A percentile compares a stretch with the other conserved stretches of the same genome.
These are phyloP conservation scores for Leucophora obtusa DNA, from an alignment of 2,888 invertebrate genomes.

Conservation along the genomic window DNA sequence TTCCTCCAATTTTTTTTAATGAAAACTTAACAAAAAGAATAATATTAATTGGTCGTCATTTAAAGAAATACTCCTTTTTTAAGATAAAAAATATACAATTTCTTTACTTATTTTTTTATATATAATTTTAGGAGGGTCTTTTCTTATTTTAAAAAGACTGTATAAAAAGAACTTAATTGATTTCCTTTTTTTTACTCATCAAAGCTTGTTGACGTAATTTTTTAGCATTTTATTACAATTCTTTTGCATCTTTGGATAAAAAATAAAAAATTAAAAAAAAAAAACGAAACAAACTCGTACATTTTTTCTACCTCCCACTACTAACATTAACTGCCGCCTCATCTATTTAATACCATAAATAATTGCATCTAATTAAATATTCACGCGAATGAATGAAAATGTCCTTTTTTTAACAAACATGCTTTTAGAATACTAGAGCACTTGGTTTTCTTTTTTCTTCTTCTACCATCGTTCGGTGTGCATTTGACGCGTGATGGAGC, in stretches of 20 bases:
- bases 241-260: conserved; percentile 51
- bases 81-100: conserved; percentile 22
- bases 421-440: conserved; percentile 56
- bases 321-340: conserved; percentile 76
- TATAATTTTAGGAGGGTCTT: neutral
- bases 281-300: conserved; percentile 41
- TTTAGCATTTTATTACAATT: conserved; percentile 58
- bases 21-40: conserved; percentile 29
- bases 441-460: conserved; percentile 50
- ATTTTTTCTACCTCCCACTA: conserved; percentile 59
- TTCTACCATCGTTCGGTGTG: conserved; percentile 67
- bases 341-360: conserved; percentile 78
- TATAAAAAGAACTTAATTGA: conserved; percentile 60
- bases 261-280: conserved; percentile 34
- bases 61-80: conserved; percentile 60
- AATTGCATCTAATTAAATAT: conserved; percentile 78
- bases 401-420: conserved; percentile 70
- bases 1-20: conserved; percentile 36
- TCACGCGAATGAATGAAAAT: conserved; percentile 76
- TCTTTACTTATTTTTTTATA: conserved; percentile 27
- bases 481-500: conserved; percentile 78
- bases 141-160: conserved; percentile 17
- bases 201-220: conserved; percentile 60
- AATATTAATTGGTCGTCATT: conserved; percentile 55
- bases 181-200: conserved; percentile 62